phyloP scores from a whole-genome alignment of 2,797 vertebrate genomes.

The Tadarida brasiliensis region DNA sequence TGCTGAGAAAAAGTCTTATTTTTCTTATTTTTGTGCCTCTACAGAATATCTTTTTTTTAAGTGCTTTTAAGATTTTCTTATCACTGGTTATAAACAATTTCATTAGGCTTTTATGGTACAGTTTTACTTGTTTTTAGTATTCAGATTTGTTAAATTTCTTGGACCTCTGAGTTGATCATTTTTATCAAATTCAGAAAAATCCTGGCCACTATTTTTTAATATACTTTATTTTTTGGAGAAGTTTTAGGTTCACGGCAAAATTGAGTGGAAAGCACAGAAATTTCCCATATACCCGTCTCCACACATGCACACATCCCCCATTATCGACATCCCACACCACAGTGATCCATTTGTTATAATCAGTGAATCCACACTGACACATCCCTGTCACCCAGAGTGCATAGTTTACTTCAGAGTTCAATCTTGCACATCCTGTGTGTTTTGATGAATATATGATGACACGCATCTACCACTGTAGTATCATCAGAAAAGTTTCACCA shows the following conservation, averaged over 20 bases:
- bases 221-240: not conserved
- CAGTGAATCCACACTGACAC: not conserved
- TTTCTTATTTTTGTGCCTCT: not conserved
- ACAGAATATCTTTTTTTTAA: not conserved
- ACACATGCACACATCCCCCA: not conserved
- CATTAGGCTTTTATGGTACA: not conserved
- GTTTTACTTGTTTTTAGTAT: not conserved
- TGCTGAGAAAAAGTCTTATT: conserved; percentile 10
- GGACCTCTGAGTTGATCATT: not conserved
- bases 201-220: not conserved
- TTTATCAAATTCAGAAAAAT: conserved; percentile 23
- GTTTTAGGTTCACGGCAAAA: not conserved
- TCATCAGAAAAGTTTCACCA: not conserved
- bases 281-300: not conserved
- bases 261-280: not conserved
- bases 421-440: not conserved
- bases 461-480: not conserved
- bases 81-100: not conserved
- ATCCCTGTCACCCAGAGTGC: not conserved
- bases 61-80: not conserved
- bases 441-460: not conserved
- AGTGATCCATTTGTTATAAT: not conserved
- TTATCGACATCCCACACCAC: not conserved
- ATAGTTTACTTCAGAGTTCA: not conserved
- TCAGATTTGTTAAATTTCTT: not conserved